Conservation (phyloP, 2,113 vertebrate genomes). For the Ceuthmochares aereus region DNA sequence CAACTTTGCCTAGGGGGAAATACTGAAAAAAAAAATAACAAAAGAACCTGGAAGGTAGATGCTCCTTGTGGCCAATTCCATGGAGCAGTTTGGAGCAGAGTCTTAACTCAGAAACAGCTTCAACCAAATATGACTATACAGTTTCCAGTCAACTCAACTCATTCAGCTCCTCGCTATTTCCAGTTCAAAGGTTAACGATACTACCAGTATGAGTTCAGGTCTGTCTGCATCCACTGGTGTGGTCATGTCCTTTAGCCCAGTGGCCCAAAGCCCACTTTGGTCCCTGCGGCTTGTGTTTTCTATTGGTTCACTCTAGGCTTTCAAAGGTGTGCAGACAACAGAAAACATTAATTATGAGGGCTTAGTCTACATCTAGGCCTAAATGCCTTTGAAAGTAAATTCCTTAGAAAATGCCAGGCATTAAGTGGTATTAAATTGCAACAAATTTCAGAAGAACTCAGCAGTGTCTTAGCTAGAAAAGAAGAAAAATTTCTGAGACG, state of each 20-base stretch:
- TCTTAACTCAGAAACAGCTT: background rate
- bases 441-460: background rate
- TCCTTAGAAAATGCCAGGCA: background rate
- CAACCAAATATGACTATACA: background rate
- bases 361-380: background rate
- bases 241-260: background rate
- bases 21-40: background rate
- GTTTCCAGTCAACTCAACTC: background rate
- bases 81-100: background rate
- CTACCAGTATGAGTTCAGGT: background rate
- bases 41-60: background rate
- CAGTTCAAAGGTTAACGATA: background rate
- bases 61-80: background rate
- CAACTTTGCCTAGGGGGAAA: background rate
- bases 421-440: background rate
- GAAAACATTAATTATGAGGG: background rate
- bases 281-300: background rate
- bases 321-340: background rate
- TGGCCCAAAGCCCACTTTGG: background rate
- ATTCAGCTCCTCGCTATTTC: background rate
- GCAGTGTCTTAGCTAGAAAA: background rate
- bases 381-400: conserved; percentile 1
- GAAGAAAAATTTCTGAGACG: background rate
- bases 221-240: background rate
- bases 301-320: background rate